Conservation (phyloP, 2,797 vertebrate species). For the Brachymystax lenok region DNA sequence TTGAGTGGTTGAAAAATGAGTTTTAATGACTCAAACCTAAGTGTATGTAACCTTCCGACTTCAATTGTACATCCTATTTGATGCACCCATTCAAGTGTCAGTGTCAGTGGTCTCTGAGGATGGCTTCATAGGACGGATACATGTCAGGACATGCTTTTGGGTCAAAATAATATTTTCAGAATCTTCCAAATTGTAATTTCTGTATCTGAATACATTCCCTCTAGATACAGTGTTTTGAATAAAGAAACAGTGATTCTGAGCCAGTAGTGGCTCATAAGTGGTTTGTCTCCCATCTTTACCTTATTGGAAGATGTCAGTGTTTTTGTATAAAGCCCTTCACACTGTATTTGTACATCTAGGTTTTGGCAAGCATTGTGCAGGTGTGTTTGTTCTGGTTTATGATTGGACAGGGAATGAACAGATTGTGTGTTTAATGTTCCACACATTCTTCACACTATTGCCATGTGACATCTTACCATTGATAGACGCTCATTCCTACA, state of each 20-base stretch:
- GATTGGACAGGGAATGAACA: not conserved
- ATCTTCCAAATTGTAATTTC: not conserved
- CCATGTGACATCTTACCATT: conserved; percentile 45
- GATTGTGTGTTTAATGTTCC: conserved; percentile 29
- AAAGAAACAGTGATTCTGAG: not conserved
- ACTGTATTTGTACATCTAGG: not conserved
- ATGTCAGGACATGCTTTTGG: not conserved
- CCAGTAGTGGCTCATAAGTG: not conserved
- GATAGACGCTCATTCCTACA: conserved; percentile 6
- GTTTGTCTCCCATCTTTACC: not conserved
- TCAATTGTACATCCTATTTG: not conserved
- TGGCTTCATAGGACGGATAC: not conserved
- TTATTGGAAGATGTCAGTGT: not conserved
- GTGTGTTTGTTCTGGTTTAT: conserved; percentile 24
- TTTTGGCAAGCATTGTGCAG: conserved; percentile 23
- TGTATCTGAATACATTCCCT: not conserved
- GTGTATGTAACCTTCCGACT: no score
- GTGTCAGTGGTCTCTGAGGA: not conserved
- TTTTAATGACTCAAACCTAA: no score
- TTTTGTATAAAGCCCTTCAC: not conserved
- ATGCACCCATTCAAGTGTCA: not conserved
- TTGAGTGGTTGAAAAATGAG: no score
- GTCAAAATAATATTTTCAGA: not conserved
- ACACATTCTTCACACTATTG: conserved; percentile 35
- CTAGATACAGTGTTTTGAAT: not conserved